Evolutionary conservation across 2,888 invertebrate genomes (phyloP).

Genomic region (Pammene aurita): DNA sequence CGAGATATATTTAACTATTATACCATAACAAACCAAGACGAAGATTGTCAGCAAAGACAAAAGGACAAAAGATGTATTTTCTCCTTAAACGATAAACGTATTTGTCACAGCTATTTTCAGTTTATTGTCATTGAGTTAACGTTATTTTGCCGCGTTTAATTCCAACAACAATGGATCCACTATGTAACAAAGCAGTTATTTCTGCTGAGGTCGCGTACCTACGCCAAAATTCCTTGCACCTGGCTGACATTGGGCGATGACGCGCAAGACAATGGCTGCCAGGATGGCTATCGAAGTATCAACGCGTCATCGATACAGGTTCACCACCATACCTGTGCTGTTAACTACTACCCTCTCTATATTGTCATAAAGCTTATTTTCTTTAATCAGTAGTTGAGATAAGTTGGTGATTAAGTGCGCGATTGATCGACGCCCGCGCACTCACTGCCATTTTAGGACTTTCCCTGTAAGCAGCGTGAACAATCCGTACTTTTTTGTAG

Average conservation of each 20-base stretch:
- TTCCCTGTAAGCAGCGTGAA: conserved; percentile 36
- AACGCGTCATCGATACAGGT: conserved; percentile 44
- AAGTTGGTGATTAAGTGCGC: conserved; percentile 4
- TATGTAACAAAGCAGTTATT: conserved; percentile 61
- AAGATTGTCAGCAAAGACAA: conserved; percentile 10
- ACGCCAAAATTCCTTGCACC: conserved; percentile 60
- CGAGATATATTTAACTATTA: neutral
- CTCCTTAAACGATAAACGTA: conserved; percentile 23
- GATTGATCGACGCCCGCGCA: conserved; percentile 49
- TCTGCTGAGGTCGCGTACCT: conserved; percentile 67
- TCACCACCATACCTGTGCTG: conserved; percentile 7
- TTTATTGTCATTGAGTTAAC: conserved; percentile 29
- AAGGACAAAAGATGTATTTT: conserved; percentile 30
- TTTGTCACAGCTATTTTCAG: conserved; percentile 31
- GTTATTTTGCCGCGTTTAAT: conserved; percentile 53
- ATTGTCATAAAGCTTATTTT: conserved; percentile 21
- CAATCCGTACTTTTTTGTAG: conserved; percentile 32
- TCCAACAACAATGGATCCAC: conserved; percentile 58
- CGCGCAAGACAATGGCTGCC: conserved; percentile 50
- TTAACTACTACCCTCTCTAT: neutral
- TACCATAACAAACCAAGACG: neutral
- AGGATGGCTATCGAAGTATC: conserved; percentile 57
- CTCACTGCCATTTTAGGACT: conserved; percentile 47
- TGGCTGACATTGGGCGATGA: conserved; percentile 44
- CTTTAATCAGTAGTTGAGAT: neutral